Evolutionary conservation across 2,113 vertebrate genomes (phyloP).

Genomic region (Pavo muticus): DNA sequence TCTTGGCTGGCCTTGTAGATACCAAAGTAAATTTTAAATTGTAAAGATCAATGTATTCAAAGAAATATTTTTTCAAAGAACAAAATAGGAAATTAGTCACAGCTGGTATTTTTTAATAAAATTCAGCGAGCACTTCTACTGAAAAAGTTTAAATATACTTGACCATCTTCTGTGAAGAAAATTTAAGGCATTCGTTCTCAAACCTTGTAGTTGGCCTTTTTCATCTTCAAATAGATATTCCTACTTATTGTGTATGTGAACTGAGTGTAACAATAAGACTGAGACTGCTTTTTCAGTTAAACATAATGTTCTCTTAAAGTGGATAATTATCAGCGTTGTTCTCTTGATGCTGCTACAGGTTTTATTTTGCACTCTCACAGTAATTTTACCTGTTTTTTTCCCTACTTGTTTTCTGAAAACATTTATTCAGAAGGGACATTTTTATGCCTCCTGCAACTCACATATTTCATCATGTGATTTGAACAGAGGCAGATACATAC

Average conservation of each 20-base stretch:
- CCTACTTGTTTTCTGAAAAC: neutral
- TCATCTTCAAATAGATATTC: neutral
- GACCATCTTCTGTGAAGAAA: neutral
- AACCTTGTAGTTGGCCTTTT: neutral
- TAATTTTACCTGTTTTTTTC: neutral
- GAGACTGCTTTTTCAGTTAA: conserved; percentile 1
- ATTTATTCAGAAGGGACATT: neutral
- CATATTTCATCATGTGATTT: neutral
- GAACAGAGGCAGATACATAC: neutral
- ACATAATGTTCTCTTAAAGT: neutral
- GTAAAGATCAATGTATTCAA: neutral
- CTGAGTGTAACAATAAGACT: neutral
- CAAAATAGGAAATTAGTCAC: neutral
- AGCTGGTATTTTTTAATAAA: neutral
- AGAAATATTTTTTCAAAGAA: neutral
- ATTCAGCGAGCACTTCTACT: neutral
- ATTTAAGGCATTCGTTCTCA: neutral
- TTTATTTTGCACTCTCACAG: conserved; percentile 15
- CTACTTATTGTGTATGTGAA: fast-evolving
- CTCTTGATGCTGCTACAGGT: neutral
- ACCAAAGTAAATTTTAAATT: neutral
- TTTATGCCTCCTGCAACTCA: neutral
- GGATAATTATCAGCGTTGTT: neutral
- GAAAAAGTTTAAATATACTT: neutral
- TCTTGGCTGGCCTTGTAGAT: neutral